Conservation (phyloP, 2,113 vertebrate genomes). For the Microcebus griseorufus region DNA sequence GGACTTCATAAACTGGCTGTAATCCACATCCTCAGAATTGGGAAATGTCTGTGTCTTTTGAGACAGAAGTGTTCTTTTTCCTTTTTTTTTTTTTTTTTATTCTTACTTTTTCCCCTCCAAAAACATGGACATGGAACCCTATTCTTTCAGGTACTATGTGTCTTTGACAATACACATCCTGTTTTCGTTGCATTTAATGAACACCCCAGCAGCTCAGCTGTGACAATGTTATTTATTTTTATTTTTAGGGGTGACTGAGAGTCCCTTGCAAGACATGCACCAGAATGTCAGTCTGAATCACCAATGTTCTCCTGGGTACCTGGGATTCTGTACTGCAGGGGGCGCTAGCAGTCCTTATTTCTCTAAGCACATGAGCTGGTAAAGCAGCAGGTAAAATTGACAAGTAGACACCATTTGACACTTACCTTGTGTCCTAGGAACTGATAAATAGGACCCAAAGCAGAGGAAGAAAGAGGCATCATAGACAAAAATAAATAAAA, state of each 20-base stretch:
- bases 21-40: slow-evolving; percentile 71
- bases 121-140: not conserved
- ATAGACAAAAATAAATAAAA: not conserved
- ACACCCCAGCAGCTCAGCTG: slow-evolving; percentile 14
- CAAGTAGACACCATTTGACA: not conserved
- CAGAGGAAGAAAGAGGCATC: not conserved
- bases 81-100: not conserved
- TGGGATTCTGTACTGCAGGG: not conserved
- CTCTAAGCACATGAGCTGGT: not conserved
- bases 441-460: not conserved
- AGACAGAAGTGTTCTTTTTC: slow-evolving; percentile 60
- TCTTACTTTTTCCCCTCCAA: not conserved
- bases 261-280: not conserved
- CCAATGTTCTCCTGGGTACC: not conserved
- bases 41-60: slow-evolving; percentile 68
- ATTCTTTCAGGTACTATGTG: slow-evolving; percentile 49
- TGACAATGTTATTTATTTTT: not conserved
- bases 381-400: not conserved
- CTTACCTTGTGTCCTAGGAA: not conserved
- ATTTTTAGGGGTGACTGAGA: not conserved
- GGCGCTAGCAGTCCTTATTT: not conserved
- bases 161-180: slow-evolving; percentile 65
- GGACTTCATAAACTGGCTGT: slow-evolving; percentile 65
- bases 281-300: not conserved
- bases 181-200: slow-evolving; percentile 55